Conservation (phyloP, 2,888 invertebrate species). For the Lydus trimaculatus region DNA sequence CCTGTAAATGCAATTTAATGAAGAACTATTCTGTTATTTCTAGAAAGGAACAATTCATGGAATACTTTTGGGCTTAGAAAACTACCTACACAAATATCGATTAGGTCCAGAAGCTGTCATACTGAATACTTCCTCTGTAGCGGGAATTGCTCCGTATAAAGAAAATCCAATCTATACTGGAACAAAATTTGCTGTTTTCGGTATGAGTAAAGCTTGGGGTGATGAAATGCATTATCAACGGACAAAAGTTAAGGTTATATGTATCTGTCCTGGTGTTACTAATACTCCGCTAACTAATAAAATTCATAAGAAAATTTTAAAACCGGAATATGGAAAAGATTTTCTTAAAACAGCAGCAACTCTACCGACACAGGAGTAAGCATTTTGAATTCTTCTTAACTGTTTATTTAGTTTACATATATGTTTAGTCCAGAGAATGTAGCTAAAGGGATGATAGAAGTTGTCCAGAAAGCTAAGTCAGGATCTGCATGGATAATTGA, state of each 20-base stretch:
- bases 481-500: constrained; percentile 62
- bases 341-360: constrained; percentile 5
- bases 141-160: constrained; percentile 13
- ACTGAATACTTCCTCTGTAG: constrained; percentile 21
- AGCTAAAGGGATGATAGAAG: constrained; percentile 43
- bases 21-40: neutral
- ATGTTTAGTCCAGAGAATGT: constrained; percentile 41
- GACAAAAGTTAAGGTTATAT: constrained; percentile 62
- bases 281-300: constrained; percentile 54
- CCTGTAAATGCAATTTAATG: neutral
- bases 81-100: constrained; percentile 22
- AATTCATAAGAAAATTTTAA: constrained; percentile 32
- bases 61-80: constrained; percentile 23
- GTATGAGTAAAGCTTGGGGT: constrained; percentile 24
- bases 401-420: constrained; percentile 13
- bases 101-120: constrained; percentile 17
- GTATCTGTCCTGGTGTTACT: constrained; percentile 64
- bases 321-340: constrained; percentile 27
- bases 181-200: constrained; percentile 26
- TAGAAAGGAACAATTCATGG: constrained; percentile 30
- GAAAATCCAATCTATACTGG: constrained; percentile 19
- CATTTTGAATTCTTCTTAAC: neutral
- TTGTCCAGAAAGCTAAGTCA: constrained; percentile 55
- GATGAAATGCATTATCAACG: constrained; percentile 47
- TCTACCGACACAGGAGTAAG: constrained; percentile 33